Evolutionary conservation across 2,888 invertebrate species (phyloP).

Genomic region (Zygothrica quintamaculata): DNA sequence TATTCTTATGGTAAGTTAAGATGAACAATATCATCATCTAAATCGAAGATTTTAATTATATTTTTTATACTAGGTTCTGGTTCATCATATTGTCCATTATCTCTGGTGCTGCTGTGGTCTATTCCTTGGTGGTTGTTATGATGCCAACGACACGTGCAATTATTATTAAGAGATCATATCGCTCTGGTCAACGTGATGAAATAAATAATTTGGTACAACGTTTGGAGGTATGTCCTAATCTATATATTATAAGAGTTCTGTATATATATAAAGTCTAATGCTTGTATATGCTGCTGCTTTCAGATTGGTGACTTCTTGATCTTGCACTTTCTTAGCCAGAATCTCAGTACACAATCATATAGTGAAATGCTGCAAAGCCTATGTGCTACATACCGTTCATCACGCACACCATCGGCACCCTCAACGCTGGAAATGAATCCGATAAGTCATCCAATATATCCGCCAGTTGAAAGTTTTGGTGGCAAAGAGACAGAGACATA

Average conservation of each 20-base stretch:
- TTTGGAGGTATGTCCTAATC: conserved; percentile 88
- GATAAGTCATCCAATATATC: conserved; percentile 93
- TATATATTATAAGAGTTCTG: no score
- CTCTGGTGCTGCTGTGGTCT: conserved; percentile 91
- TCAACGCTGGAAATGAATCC: conserved; percentile 94
- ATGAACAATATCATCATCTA: no score
- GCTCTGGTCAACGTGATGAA: conserved; percentile 90
- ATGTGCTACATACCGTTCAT: conserved; percentile 85
- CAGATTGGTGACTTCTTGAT: conserved; percentile 95
- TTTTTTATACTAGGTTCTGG: no score
- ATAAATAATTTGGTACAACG: conserved; percentile 91
- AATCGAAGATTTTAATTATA: no score
- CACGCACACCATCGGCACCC: conserved; percentile 93
- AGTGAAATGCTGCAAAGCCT: conserved; percentile 92
- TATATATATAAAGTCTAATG: no score
- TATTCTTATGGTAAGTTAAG: conserved; percentile 94
- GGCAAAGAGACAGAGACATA: conserved; percentile 94
- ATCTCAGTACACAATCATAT: conserved; percentile 92
- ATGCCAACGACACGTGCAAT: conserved; percentile 92
- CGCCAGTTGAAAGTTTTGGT: conserved; percentile 88
- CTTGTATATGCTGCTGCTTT: conserved; percentile 63
- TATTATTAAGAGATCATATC: conserved; percentile 91
- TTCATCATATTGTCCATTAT: conserved; percentile 91
- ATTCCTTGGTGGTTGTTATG: conserved; percentile 91
- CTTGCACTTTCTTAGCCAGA: conserved; percentile 93